A percentile compares a stretch with the other conserved stretches of the same genome.
Conservation (phyloP, 2,113 vertebrate genomes). For the Martes martes region DNA sequence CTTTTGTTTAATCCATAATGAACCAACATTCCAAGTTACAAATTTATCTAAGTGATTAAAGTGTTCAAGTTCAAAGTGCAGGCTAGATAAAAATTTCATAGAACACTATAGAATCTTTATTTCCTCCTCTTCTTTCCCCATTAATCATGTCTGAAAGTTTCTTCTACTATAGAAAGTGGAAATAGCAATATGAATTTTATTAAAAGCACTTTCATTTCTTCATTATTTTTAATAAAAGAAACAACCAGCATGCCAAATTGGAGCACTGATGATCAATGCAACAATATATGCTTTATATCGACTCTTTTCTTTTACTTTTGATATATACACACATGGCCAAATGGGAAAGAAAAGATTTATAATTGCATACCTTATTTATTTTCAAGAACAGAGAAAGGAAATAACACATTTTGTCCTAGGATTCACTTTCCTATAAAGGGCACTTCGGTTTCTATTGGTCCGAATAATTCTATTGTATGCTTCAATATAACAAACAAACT, state of each 20-base stretch:
- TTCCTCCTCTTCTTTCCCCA: not conserved
- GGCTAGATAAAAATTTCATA: conserved; percentile 29
- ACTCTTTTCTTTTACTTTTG: not conserved
- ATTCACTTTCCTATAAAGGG: not conserved
- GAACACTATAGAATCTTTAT: conserved; percentile 21
- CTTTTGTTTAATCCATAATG: not conserved
- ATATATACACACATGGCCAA: not conserved
- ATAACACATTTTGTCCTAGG: not conserved
- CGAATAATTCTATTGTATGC: not conserved
- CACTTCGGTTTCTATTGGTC: not conserved
- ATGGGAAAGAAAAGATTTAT: not conserved
- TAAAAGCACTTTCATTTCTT: conserved; percentile 15
- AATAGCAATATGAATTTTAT: conserved; percentile 38
- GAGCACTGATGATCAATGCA: not conserved
- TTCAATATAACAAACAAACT: not conserved
- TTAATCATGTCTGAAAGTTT: conserved; percentile 31
- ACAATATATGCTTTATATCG: not conserved
- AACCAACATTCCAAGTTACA: conserved; percentile 39
- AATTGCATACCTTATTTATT: not conserved
- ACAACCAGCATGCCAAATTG: not conserved
- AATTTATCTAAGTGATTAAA: conserved; percentile 30
- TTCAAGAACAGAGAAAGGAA: not conserved
- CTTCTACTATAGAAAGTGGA: conserved; percentile 17
- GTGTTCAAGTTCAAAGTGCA: not conserved
- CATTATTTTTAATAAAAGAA: conserved; percentile 15